A percentile compares a stretch with the other conserved stretches of the same genome.
Evolutionary conservation across 2,888 invertebrate species (phyloP).

Genomic region (Eupsilia transversa): DNA sequence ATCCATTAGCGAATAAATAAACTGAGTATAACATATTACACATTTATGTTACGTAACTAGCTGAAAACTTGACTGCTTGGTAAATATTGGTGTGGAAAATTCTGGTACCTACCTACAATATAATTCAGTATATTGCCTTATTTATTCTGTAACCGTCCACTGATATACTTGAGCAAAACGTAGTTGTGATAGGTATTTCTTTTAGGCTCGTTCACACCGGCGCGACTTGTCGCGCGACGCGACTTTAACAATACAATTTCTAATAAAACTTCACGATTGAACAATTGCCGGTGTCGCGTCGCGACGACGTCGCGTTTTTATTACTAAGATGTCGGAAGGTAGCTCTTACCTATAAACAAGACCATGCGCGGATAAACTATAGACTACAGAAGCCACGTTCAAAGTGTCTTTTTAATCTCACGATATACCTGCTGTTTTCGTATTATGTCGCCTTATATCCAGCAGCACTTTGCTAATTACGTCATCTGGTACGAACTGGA

Average conservation of each 20-base stretch:
- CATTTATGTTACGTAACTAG: conserved; percentile 41
- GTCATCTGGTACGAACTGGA: conserved; percentile 15
- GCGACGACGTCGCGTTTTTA: no score
- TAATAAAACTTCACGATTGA: no score
- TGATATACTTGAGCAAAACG: background rate
- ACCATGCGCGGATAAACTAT: background rate
- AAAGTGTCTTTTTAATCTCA: background rate
- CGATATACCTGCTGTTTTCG: background rate
- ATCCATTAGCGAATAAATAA: conserved; percentile 65
- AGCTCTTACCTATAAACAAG: background rate
- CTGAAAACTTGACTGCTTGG: conserved; percentile 31
- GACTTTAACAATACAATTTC: no score
- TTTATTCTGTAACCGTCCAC: conserved; percentile 3
- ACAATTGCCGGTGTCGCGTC: no score
- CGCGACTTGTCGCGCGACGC: no score
- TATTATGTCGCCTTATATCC: background rate
- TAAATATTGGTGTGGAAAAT: conserved; percentile 31
- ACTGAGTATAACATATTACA: conserved; percentile 46
- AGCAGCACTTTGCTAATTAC: conserved; percentile 17
- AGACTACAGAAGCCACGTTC: background rate
- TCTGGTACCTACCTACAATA: background rate
- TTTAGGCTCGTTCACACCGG: no score
- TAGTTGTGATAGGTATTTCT: background rate
- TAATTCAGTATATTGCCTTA: conserved; percentile 14
- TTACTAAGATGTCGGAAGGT: background rate